phyloP scores from a whole-genome alignment of 1,140 invertebrate genomes.

The Aculops lycopersici region DNA sequence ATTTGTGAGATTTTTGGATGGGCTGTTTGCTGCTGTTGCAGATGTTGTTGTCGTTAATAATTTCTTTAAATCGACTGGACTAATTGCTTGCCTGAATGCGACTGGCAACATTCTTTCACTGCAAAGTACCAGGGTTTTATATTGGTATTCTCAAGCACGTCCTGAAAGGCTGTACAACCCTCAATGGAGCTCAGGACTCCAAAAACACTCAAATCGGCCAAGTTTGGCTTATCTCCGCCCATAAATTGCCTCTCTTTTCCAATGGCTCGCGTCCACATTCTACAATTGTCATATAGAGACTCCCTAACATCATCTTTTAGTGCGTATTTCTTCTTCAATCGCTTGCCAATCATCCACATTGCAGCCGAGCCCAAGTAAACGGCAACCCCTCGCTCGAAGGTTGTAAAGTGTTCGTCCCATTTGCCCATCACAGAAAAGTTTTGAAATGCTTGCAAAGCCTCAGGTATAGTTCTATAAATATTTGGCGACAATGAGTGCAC shows the following conservation, averaged over 20 bases:
- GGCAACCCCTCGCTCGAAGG: conserved; percentile 47
- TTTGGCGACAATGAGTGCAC: conserved; percentile 84
- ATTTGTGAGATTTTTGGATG: too few relatives aligned
- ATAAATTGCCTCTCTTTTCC: conserved; percentile 35
- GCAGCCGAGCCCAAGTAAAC: conserved; percentile 69
- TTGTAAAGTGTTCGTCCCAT: conserved; percentile 41
- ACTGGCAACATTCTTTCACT: conserved; percentile 14
- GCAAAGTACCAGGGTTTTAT: conserved; percentile 24
- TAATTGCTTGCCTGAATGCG: background rate
- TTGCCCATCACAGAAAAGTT: conserved; percentile 66
- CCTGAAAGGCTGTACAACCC: conserved; percentile 64
- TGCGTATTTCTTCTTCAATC: conserved; percentile 50
- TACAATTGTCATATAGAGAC: conserved; percentile 58
- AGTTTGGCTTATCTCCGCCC: conserved; percentile 45
- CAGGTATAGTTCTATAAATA: conserved; percentile 51
- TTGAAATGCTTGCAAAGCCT: conserved; percentile 57
- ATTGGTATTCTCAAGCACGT: conserved; percentile 35
- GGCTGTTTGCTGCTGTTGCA: too few relatives aligned
- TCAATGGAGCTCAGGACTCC: conserved; percentile 77
- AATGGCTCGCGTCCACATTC: conserved; percentile 38
- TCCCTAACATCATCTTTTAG: conserved; percentile 55
- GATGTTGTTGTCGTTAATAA: too few relatives aligned
- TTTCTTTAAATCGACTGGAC: too few relatives aligned
- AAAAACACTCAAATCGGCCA: conserved; percentile 72
- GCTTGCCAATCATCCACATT: conserved; percentile 72